Conservation (phyloP, 1,140 invertebrate genomes). For the Drosophila lini region DNA sequence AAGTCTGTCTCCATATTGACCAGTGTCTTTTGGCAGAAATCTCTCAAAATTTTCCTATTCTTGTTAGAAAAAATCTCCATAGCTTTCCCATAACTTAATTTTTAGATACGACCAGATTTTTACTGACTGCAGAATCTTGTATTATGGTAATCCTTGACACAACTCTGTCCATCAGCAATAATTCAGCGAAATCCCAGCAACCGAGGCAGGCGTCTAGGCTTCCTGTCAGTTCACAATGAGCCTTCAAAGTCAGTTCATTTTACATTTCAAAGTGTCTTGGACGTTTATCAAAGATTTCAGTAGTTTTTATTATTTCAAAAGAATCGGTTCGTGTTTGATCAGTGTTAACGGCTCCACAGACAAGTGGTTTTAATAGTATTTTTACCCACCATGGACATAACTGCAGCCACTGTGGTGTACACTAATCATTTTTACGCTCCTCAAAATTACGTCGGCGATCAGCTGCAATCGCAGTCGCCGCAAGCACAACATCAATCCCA, state of each 20-base stretch:
- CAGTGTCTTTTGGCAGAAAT: no score
- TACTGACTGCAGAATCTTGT: no score
- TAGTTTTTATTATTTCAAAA: slow-evolving; percentile 64
- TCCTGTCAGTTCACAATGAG: background rate
- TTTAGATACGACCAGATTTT: no score
- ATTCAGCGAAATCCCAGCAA: background rate
- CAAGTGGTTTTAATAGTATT: slow-evolving; percentile 29
- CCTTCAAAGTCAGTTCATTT: slow-evolving; percentile 22
- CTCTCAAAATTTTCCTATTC: no score
- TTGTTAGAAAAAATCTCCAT: no score
- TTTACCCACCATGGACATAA: slow-evolving; percentile 57
- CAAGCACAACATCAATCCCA: slow-evolving; percentile 26
- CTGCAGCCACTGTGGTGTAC: slow-evolving; percentile 46
- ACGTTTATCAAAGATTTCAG: slow-evolving; percentile 47
- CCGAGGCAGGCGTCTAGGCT: slow-evolving; percentile 12
- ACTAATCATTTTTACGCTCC: slow-evolving; percentile 46
- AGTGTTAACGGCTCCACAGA: slow-evolving; percentile 32
- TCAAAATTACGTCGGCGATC: slow-evolving; percentile 47
- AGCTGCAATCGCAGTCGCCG: slow-evolving; percentile 11
- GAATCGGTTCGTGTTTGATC: slow-evolving; percentile 67
- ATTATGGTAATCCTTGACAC: no score
- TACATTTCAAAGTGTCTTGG: slow-evolving; percentile 6
- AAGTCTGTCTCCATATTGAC: no score
- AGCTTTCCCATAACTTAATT: no score
- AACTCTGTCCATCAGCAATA: no score